Evolutionary conservation across 2,888 invertebrate species (phyloP).

Genomic region (Brenthis daphne): DNA sequence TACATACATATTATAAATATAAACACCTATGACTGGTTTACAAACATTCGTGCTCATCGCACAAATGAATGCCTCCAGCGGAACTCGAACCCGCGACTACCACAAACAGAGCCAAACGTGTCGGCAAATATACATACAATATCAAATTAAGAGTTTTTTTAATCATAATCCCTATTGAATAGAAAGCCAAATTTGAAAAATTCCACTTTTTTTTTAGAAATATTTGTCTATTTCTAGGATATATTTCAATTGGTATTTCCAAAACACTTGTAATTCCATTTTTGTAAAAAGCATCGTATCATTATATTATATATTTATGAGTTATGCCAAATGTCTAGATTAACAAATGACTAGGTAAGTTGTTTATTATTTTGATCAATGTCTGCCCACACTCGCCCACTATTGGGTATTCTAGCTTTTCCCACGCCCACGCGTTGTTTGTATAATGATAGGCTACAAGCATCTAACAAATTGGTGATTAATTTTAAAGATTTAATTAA

Average conservation of each 20-base stretch:
- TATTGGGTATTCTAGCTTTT: slow-evolving; percentile 31
- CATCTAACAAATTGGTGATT: neutral
- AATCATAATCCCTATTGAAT: too few relatives aligned
- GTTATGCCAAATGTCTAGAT: slow-evolving; percentile 6
- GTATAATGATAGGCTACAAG: slow-evolving; percentile 3
- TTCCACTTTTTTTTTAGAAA: too few relatives aligned
- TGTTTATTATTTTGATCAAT: slow-evolving; percentile 33
- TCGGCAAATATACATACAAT: too few relatives aligned
- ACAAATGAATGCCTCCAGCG: too few relatives aligned
- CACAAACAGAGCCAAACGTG: too few relatives aligned
- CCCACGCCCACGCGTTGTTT: slow-evolving; percentile 34
- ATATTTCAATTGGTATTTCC: neutral
- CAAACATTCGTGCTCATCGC: too few relatives aligned
- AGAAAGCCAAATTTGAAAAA: too few relatives aligned
- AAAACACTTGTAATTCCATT: slow-evolving; percentile 21
- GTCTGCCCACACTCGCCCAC: slow-evolving; percentile 36
- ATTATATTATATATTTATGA: slow-evolving; percentile 15
- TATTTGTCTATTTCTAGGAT: neutral
- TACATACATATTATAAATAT: too few relatives aligned
- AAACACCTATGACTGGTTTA: too few relatives aligned
- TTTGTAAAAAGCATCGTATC: slow-evolving; percentile 4
- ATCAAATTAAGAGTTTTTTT: too few relatives aligned
- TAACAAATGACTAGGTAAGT: slow-evolving; percentile 20
- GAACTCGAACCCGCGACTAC: too few relatives aligned
- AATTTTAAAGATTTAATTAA: neutral